Conservation (phyloP, 2,888 invertebrate genomes). For the Scaptomyza tumidula region DNA sequence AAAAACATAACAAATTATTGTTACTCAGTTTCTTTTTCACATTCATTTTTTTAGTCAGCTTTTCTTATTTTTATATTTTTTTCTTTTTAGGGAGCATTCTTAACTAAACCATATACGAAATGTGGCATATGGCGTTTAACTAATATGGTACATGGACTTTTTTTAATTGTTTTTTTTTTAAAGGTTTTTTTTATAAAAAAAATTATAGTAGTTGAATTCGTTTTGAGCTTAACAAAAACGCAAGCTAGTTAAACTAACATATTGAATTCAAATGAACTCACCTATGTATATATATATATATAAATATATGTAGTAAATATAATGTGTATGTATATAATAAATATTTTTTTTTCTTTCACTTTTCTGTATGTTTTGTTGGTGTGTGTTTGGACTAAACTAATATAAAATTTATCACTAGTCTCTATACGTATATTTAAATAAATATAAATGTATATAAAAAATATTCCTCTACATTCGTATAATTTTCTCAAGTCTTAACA, state of each 20-base stretch:
- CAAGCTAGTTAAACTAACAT: slow-evolving; percentile 81
- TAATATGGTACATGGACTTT: slow-evolving; percentile 76
- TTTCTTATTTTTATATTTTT: slow-evolving; percentile 14
- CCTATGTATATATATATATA: slow-evolving; percentile 25
- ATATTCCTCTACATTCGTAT: slow-evolving; percentile 78
- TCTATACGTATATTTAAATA: slow-evolving; percentile 54
- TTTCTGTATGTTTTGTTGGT: slow-evolving; percentile 35
- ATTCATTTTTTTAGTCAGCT: slow-evolving; percentile 29
- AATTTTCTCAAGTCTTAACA: slow-evolving; percentile 80
- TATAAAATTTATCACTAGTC: slow-evolving; percentile 57
- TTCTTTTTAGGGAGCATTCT: slow-evolving; percentile 40
- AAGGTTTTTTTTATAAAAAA: slow-evolving; percentile 67
- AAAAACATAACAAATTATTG: slow-evolving; percentile 56
- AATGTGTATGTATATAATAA: slow-evolving; percentile 60
- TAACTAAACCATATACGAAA: slow-evolving; percentile 40
- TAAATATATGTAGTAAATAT: slow-evolving; percentile 1
- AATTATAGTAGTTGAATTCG: slow-evolving; percentile 67
- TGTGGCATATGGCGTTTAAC: slow-evolving; percentile 57
- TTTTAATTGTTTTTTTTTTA: slow-evolving; percentile 40
- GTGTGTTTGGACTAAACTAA: slow-evolving; percentile 46
- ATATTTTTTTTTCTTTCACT: slow-evolving; percentile 57
- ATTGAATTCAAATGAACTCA: slow-evolving; percentile 53
- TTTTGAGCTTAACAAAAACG: slow-evolving; percentile 84
- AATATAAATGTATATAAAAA: slow-evolving; percentile 59
- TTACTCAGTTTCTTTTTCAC: slow-evolving; percentile 32